Base-by-base conservation (phyloP, 1,140 invertebrate genomes). In the Brachionus plicatilis region DNA sequence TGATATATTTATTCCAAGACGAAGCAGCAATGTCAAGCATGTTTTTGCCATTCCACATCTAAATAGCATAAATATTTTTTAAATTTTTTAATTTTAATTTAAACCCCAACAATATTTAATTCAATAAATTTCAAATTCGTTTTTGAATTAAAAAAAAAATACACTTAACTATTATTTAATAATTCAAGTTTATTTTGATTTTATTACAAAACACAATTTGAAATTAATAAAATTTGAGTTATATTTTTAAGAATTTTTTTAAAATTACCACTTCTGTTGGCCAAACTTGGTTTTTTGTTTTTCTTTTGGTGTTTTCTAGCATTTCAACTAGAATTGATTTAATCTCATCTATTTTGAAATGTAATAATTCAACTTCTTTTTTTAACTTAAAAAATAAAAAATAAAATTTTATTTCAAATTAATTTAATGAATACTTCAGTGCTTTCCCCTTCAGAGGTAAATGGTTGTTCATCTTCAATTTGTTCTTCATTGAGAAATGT, bases 1-100 rank as follows among this genome's bases (percentile, higher is more conserved):
- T 72, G 11, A 72, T 33, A 72, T 72, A 72, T 72, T 72, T 72
- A 43, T 72, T 72, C 68, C 68, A 72, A 37, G 68, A 41, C 11
- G 68, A 41, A 72, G 68, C 68, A 37, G 29, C 29, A 72, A 72
- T 72, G 37, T 72, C 68, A 11, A 72, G 33, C 29, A 72, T 33
- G 14, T 72, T 72, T 72, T 72, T 72, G 29, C 68, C 68, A 72
- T 72, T 43, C 29, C 37, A 43, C 29, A 72, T 72, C 68, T 72
- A 37, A 41, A 72, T 37, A 37, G 37, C n/a, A 41, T 72, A 72
- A 72, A 43, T 37, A 37, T 68, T 72, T 72, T 72, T 72, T 41
- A 68, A 68, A 37, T 11, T 68, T 68, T n/a, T 68, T 29, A 68
- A 45, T 45, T 45, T 45, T 14, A 45, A 45, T 45, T 45, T 45